Conservation (phyloP, 2,797 vertebrate species). For the Cephalopachus bancanus region DNA sequence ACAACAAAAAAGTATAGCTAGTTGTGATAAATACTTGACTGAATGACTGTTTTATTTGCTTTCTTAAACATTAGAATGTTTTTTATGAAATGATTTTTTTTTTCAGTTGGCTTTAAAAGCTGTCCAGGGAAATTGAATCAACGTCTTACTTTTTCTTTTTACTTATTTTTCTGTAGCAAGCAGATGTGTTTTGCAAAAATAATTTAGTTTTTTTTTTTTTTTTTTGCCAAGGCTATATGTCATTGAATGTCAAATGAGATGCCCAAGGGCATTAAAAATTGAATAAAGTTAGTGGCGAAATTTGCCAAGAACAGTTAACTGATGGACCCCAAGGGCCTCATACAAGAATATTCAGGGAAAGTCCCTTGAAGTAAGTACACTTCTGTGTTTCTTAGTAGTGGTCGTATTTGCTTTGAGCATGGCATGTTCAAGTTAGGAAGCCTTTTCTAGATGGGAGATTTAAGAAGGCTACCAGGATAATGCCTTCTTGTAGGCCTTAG, state of each 20-base stretch:
- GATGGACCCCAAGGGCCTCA: background rate
- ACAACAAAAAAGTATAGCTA: background rate
- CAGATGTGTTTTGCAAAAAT: slow-evolving; percentile 63
- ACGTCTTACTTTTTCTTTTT: slow-evolving; percentile 61
- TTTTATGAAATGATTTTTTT: slow-evolving; percentile 47
- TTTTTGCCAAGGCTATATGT: background rate
- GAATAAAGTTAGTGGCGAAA: slow-evolving; percentile 5
- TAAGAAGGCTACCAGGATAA: background rate
- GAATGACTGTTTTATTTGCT: slow-evolving; percentile 32
- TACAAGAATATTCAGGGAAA: background rate
- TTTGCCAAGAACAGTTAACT: background rate
- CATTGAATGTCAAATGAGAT: slow-evolving; percentile 60
- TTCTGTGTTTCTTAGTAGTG: background rate
- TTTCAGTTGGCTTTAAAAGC: slow-evolving; percentile 48
- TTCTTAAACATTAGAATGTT: slow-evolving; percentile 60
- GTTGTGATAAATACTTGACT: background rate
- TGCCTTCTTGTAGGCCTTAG: background rate
- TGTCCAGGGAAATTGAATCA: slow-evolving; percentile 47
- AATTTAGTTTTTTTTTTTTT: slow-evolving; percentile 34
- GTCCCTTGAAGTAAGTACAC: background rate
- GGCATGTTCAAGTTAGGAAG: background rate
- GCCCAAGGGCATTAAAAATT: slow-evolving; percentile 53
- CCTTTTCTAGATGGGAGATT: background rate
- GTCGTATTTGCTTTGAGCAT: background rate
- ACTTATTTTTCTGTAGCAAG: slow-evolving; percentile 43